A percentile compares a stretch with the other conserved stretches of the same genome.
phyloP scores from a whole-genome alignment of 2,797 vertebrate genomes.

The Taeniopygia guttata region DNA sequence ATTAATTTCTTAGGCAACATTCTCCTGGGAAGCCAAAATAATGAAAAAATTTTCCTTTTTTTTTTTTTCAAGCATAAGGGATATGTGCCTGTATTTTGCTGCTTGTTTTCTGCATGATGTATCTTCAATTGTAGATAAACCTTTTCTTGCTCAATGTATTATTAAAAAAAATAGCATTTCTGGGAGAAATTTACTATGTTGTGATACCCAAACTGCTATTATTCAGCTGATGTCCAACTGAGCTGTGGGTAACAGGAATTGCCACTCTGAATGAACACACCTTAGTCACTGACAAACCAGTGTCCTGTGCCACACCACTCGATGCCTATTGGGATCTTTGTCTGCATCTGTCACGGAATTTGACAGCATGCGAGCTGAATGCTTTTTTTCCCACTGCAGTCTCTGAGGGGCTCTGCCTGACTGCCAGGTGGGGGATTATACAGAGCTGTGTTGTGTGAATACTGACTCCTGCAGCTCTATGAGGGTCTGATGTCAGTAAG shows the following conservation, averaged over 20 bases:
- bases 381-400: neutral
- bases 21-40: neutral
- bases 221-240: rapidly evolving
- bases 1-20: neutral
- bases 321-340: neutral
- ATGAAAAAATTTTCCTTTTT: neutral
- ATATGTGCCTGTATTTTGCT: neutral
- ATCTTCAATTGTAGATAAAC: neutral
- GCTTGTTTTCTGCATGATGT: neutral
- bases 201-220: neutral
- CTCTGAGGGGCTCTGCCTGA: neutral
- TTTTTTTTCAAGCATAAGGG: neutral
- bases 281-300: neutral
- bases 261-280: neutral
- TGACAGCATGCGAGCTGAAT: neutral
- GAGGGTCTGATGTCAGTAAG: neutral
- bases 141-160: neutral
- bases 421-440: neutral
- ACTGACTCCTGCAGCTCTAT: neutral
- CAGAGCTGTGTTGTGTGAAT: neutral
- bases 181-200: neutral
- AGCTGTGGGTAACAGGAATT: neutral
- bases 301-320: neutral
- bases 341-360: neutral
- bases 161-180: neutral